Conservation (phyloP, 23 tunicate species). For the Halocynthia roretzi region DNA sequence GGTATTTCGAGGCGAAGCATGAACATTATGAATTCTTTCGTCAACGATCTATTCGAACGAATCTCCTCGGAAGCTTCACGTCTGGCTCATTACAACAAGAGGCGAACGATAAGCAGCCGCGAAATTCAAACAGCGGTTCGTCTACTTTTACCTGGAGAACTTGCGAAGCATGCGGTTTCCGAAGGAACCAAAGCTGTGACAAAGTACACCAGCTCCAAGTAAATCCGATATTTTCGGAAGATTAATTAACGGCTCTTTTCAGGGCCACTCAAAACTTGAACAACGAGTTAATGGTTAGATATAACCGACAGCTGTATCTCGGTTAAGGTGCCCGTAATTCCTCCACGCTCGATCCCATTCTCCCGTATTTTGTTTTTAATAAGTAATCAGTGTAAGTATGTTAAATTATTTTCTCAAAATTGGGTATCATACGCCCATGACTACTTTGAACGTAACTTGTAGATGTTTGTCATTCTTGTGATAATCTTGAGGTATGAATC, state of each 20-base stretch:
- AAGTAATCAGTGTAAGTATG: no score
- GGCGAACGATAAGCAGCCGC: constrained; percentile 29
- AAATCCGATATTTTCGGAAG: not conserved
- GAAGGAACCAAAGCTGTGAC: constrained; percentile 42
- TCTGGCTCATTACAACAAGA: constrained; percentile 29
- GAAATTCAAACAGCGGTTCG: constrained; percentile 26
- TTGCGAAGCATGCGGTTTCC: constrained; percentile 25
- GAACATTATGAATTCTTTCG: constrained; percentile 41
- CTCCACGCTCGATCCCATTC: no score
- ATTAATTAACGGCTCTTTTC: constrained; percentile 35
- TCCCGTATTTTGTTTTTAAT: no score
- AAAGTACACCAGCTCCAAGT: constrained; percentile 30
- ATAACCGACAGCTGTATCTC: no score
- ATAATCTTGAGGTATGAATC: no score
- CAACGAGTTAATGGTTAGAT: no score
- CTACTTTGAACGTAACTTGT: no score
- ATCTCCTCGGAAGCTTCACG: constrained; percentile 23
- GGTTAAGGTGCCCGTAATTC: no score
- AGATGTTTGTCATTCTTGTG: no score
- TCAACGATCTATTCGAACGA: constrained; percentile 28
- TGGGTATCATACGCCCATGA: no score
- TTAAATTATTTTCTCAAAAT: no score
- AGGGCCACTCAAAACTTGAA: constrained; percentile 21
- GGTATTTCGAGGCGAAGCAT: constrained; percentile 21
- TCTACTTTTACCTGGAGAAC: constrained; percentile 26